A percentile compares a stretch with the other conserved stretches of the same genome.
phyloP scores from a whole-genome alignment of 2,113 vertebrate genomes.

The Perognathus longimembris region DNA sequence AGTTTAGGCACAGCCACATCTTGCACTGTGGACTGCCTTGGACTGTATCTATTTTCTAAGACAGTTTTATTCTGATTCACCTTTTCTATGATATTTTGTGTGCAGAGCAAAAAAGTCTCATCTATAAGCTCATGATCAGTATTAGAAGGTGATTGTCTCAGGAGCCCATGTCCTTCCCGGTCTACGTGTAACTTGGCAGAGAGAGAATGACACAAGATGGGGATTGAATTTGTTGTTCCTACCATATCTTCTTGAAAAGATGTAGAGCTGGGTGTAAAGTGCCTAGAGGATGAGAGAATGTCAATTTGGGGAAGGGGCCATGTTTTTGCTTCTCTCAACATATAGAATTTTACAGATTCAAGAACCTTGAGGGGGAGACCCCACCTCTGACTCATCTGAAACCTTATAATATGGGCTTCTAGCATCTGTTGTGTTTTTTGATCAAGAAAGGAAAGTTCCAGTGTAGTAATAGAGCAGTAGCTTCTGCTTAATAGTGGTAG shows the following conservation, averaged over 20 bases:
- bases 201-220: not conserved
- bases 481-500: not conserved
- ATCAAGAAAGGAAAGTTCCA: constrained; percentile 52
- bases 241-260: not conserved
- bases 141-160: not conserved
- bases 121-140: not conserved
- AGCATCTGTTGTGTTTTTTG: not conserved
- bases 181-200: not conserved
- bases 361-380: constrained; percentile 53
- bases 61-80: not conserved
- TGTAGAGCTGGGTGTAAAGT: not conserved
- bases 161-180: not conserved
- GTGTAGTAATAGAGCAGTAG: not conserved
- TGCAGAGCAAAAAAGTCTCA: not conserved
- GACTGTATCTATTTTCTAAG: too few species aligned
- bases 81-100: not conserved
- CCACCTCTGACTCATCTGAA: constrained; percentile 47
- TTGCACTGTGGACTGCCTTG: not conserved
- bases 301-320: constrained; percentile 45
- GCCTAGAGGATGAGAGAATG: not conserved
- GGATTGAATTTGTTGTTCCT: not conserved
- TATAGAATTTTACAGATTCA: constrained; percentile 56
- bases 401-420: constrained; percentile 63
- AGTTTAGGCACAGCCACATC: not conserved
- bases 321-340: constrained; percentile 45